Base-by-base conservation (phyloP, 1,140 invertebrate genomes). In the Hyles vespertilio region DNA sequence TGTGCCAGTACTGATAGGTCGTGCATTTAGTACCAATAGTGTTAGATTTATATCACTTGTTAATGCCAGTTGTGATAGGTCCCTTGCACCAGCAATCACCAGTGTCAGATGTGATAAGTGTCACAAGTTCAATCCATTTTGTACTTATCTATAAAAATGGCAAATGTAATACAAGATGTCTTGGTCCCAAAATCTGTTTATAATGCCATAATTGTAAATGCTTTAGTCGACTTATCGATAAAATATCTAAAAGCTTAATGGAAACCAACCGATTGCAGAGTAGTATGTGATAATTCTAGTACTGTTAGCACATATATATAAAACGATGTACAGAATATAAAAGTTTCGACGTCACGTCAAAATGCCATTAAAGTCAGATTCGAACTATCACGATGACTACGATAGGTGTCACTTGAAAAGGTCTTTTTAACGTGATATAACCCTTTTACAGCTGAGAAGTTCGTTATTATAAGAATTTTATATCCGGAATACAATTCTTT, bases 231-330 rank as follows among this genome's bases (percentile, higher is more conserved):
- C 10, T 56, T 58, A 64, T 59, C 56, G 51, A 51, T 61, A 55
- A 43, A 46, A 59, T 56, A 47, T 33, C 50, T 46, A 51, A 56
- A 6, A 55, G 60, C 74, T 79, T 61, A 63, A 72, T 82, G 83
- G 80, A 82, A 73, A 74, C 74, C 67, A 81, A 82, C 74, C 52
- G 50, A 43, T 61, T 75, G 79, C 81, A 79, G 72, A 74, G 83
- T 88, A 87, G 84, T 66, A 78, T 84, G 83, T 87, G 84, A 87
- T 87, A 87, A 73, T 73, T 77, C 70, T 76, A 83, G 75, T 77
- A 71, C 79, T 69, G 63, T 75, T 84, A 84, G 81, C 72, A 48
- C 67, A 63, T 68, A 70, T 77, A 69, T 59, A 64, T 71, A 72
- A 74, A 62, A 67, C 70, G 66, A 64, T 11, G 12, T 48, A n/a